Evolutionary conservation across 2,888 invertebrate genomes (phyloP).

Genomic region (Stegophylla sp.): DNA sequence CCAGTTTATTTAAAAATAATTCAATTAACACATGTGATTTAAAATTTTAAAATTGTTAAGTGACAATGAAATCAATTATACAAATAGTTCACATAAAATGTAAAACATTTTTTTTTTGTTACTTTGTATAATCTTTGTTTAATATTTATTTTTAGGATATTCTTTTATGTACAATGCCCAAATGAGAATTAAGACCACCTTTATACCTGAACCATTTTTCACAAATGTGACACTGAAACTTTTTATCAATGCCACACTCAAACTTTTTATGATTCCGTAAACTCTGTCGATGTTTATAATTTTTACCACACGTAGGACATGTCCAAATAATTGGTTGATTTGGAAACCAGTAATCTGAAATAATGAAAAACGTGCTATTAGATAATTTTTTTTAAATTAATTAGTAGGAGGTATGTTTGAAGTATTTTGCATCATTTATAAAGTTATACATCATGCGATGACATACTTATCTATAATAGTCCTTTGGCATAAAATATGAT

Average conservation of each 20-base stretch:
- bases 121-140: neutral
- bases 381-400: neutral
- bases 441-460: neutral
- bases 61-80: no score
- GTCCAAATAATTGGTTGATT: neutral
- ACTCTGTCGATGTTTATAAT: slow-evolving; percentile 20
- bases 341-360: neutral
- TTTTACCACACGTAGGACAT: slow-evolving; percentile 4
- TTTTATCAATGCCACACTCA: slow-evolving; percentile 38
- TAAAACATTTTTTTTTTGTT: neutral
- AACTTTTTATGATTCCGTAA: slow-evolving; percentile 38
- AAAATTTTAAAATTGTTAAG: no score
- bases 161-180: slow-evolving; percentile 36
- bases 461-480: neutral
- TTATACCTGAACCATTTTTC: slow-evolving; percentile 33
- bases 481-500: neutral
- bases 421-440: neutral
- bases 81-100: no score
- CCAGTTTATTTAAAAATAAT: no score
- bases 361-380: neutral
- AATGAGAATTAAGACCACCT: slow-evolving; percentile 50
- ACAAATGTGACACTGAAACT: slow-evolving; percentile 56
- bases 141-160: neutral
- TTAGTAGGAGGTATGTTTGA: neutral
- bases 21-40: no score